Evolutionary conservation across 2,113 vertebrate species (phyloP), one percentile per base, ranked within the genome.

Genomic region (Hyperoodon ampullatus): DNA sequence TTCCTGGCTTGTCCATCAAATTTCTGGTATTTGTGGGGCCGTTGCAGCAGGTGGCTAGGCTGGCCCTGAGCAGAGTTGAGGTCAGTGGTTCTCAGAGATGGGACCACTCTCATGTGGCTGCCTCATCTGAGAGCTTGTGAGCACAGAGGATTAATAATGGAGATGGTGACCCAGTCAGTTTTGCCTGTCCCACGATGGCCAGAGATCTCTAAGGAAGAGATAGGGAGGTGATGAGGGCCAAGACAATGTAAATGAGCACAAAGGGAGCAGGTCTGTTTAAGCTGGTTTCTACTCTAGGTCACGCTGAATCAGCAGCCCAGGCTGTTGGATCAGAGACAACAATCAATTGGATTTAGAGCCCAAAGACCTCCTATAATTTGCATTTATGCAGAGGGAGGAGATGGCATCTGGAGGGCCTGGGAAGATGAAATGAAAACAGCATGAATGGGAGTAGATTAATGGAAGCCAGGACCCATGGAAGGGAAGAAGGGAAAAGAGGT

Each of bases 131-230:
- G 95, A 95, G 93, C 82, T 89, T 82, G 11, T 26, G 42, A 98
- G 88, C 82, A 97, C 96, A 96, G 94, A 53, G 3, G 71, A 66
- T 33, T 72, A 90, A 98, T 83, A 86, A 97, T 23, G 84, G 50
- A 91, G 63, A 58, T 3, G 19, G n/a, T 63, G 60, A 58, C 3
- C 3, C 65, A 1, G 39, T 97, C 97, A 96, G 66, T 97, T 96
- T 98, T 93, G 4, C 96, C 86, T 97, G 92, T 98, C 95, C 93
- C 96, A 92, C 97, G 92, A 15, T 88, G 97, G 1, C 95, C 95
- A 75, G 97, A 98, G 93, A 95, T 97, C 94, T 97, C 97, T 98
- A 87, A 21, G 42, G 13, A 84, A 75, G n/a, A 90, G 24, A 58
- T 8, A 44, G 65, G 33, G 63, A 96, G 71, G 65, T 91, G 47